phyloP scores from a whole-genome alignment of 2,113 vertebrate species.

The Miniopterus natalensis region DNA sequence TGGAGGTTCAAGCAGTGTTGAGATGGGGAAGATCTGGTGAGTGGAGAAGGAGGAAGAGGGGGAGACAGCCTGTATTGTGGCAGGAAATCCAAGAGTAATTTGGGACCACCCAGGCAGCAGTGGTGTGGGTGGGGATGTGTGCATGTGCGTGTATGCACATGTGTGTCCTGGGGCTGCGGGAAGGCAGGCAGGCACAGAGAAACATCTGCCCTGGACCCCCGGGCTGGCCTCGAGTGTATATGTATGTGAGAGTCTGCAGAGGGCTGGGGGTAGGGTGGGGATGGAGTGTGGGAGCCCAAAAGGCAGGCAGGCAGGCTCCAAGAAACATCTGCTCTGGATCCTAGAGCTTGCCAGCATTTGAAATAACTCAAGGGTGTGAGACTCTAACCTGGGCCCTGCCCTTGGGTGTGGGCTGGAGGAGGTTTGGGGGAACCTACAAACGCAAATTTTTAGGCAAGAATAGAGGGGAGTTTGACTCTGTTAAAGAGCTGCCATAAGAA shows the following conservation, averaged over 20 bases:
- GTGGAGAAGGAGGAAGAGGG: constrained; percentile 83
- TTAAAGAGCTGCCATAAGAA: constrained; percentile 28
- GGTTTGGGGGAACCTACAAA: constrained; percentile 71
- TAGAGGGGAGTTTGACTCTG: neutral
- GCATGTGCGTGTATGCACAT: constrained; percentile 26
- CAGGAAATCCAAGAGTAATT: constrained; percentile 98
- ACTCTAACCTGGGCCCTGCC: constrained; percentile 84
- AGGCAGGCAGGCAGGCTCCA: constrained; percentile 92
- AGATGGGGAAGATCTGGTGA: constrained; percentile 74
- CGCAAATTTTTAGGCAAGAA: constrained; percentile 63
- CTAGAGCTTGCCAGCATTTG: constrained; percentile 85
- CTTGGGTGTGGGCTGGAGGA: constrained; percentile 83
- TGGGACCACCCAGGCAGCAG: constrained; percentile 97
- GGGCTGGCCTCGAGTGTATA: constrained; percentile 47
- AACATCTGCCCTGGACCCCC: constrained; percentile 78
- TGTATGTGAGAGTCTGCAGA: constrained; percentile 51
- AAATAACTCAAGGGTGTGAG: constrained; percentile 93
- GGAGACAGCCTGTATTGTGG: constrained; percentile 92
- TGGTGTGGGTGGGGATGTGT: constrained; percentile 81
- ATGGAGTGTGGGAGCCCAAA: constrained; percentile 80
- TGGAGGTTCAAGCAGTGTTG: constrained; percentile 42
- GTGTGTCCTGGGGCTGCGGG: constrained; percentile 70
- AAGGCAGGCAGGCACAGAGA: constrained; percentile 63
- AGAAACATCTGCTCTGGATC: constrained; percentile 94
- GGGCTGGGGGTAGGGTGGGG: constrained; percentile 74